Conservation (phyloP, 1,140 invertebrate species). For the Pentalonia nigronervosa region DNA sequence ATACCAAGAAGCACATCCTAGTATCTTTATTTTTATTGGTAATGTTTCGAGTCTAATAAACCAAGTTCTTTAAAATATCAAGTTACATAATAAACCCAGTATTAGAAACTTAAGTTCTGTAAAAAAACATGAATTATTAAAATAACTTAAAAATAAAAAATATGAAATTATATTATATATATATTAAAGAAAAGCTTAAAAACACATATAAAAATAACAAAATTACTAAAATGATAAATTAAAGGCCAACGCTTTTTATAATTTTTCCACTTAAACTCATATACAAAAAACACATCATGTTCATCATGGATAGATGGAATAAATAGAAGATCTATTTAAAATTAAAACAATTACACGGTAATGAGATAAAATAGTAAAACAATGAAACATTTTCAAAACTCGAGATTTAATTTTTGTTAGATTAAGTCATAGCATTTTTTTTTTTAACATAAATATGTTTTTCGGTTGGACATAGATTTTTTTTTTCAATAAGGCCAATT, state of each 20-base stretch:
- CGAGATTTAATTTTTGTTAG: not conserved
- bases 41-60: not conserved
- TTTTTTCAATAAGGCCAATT: no score
- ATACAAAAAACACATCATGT: not conserved
- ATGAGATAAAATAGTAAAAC: not conserved
- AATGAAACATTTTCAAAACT: not conserved
- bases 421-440: not conserved
- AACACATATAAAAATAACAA: not conserved
- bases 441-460: not conserved
- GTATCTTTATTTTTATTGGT: not conserved
- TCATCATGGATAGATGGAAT: not conserved
- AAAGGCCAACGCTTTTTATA: not conserved
- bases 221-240: not conserved
- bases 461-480: no score
- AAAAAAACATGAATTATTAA: no score
- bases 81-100: no score
- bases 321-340: not conserved
- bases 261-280: not conserved
- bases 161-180: no score
- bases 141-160: no score
- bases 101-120: no score
- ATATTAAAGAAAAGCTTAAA: no score
- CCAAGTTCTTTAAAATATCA: no score
- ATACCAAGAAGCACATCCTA: not conserved
- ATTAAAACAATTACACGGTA: not conserved